These are phyloP conservation scores for Sphaerophoria taeniata DNA, from an alignment of 2,888 invertebrate genomes.

Conservation along the genomic window DNA sequence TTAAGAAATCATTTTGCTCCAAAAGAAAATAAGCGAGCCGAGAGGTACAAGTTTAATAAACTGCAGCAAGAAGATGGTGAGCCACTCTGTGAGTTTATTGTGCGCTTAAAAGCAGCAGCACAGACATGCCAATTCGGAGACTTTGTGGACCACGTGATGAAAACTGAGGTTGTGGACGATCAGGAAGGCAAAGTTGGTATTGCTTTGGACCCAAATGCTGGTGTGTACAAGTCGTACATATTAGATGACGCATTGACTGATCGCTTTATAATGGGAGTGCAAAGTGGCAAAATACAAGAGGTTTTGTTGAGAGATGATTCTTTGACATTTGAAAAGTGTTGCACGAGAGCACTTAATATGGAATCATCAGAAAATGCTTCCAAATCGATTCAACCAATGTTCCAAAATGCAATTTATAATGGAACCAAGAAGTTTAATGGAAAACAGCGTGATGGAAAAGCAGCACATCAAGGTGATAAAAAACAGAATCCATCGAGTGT, in stretches of 20 bases:
- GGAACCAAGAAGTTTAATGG: no score
- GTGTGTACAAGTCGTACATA: slow-evolving; percentile 21
- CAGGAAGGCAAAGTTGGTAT: no score
- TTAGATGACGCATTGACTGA: slow-evolving; percentile 31
- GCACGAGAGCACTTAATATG: slow-evolving; percentile 26
- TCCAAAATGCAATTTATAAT: no score
- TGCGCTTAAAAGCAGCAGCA: slow-evolving; percentile 12
- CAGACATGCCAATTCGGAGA: slow-evolving; percentile 21
- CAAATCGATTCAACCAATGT: slow-evolving; percentile 8
- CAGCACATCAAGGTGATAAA: no score
- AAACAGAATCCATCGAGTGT: no score
- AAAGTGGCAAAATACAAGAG: slow-evolving; percentile 8
- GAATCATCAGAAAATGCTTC: slow-evolving; percentile 12
- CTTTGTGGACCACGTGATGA: background rate
- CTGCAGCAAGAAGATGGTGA: slow-evolving; percentile 33
- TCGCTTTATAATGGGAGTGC: slow-evolving; percentile 73
- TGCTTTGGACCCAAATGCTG: background rate
- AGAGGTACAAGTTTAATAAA: slow-evolving; percentile 35
- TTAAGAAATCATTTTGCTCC: slow-evolving; percentile 34
- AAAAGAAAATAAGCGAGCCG: slow-evolving; percentile 35
- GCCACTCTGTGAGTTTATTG: slow-evolving; percentile 34
- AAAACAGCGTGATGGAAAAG: no score
- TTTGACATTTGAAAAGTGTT: slow-evolving; percentile 1
- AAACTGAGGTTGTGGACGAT: slow-evolving; percentile 5
- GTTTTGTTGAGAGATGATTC: slow-evolving; percentile 3